Percentiles rank a stretch among this genome's conserved stretches.
Conservation (phyloP, 2,888 invertebrate genomes). For the Labia minor region DNA sequence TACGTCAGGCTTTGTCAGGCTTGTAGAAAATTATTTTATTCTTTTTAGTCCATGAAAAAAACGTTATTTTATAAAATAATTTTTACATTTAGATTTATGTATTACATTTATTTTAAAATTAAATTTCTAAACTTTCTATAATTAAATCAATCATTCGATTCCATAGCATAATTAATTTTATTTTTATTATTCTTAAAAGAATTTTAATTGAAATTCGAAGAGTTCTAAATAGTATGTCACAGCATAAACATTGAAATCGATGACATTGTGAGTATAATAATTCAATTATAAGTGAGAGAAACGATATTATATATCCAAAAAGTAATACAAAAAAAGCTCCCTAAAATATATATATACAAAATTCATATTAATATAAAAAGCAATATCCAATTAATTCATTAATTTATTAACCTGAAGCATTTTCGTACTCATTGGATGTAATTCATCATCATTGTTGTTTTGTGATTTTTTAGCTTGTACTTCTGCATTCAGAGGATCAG, state of each 20-base stretch:
- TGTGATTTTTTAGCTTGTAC: not conserved
- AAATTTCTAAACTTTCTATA: too few species aligned
- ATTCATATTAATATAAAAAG: not conserved
- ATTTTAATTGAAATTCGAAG: not conserved
- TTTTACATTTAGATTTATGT: too few species aligned
- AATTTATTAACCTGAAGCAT: slow-evolving; percentile 56
- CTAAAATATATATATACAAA: not conserved
- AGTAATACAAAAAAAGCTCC: slow-evolving; percentile 61
- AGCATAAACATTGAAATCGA: not conserved
- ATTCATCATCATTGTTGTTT: slow-evolving; percentile 31
- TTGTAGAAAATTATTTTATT: too few species aligned
- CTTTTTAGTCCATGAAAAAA: too few species aligned
- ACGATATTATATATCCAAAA: slow-evolving; percentile 50
- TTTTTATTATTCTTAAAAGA: not conserved
- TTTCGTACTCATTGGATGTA: slow-evolving; percentile 55
- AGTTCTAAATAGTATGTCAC: not conserved
- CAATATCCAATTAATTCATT: not conserved
- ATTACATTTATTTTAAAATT: too few species aligned
- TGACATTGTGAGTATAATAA: not conserved
- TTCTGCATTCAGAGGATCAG: not conserved
- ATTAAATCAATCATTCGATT: not conserved
- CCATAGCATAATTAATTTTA: not conserved
- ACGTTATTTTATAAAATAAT: too few species aligned
- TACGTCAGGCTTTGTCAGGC: too few species aligned
- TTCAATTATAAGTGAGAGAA: not conserved